Conservation (phyloP, 1,140 invertebrate genomes). For the Ceratoteleas bidentatus region DNA sequence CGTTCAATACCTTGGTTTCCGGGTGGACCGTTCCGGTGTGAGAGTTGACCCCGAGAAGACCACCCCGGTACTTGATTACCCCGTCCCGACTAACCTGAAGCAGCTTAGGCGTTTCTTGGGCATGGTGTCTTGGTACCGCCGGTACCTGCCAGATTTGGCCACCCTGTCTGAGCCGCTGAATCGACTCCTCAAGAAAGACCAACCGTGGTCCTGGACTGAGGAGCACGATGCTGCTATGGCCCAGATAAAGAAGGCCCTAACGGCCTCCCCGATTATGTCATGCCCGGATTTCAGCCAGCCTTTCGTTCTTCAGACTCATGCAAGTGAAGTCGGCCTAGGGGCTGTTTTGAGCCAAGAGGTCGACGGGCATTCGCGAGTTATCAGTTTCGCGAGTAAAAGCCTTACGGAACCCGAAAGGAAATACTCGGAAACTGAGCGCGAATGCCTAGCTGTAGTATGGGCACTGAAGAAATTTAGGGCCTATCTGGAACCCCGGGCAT, state of each 20-base stretch:
- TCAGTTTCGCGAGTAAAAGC: neutral
- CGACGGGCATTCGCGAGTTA: neutral
- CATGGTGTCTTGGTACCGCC: conserved; percentile 24
- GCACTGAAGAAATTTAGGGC: neutral
- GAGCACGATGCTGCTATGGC: neutral
- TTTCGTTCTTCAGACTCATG: neutral
- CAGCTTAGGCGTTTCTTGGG: neutral
- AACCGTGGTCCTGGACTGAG: neutral
- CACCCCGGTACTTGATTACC: neutral
- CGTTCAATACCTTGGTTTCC: neutral
- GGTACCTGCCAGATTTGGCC: conserved; percentile 4
- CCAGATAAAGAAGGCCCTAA: neutral
- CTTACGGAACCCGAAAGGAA: neutral
- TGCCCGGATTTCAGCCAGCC: neutral
- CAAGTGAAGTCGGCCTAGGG: neutral
- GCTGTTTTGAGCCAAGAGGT: neutral
- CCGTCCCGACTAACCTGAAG: neutral
- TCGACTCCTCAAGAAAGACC: neutral
- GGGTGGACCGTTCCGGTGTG: neutral
- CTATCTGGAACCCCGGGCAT: neutral
- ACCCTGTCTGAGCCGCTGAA: neutral
- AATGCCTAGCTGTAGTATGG: neutral
- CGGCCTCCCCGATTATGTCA: neutral
- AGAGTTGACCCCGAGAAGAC: neutral
- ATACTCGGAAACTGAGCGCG: neutral